Evolutionary conservation across 2,797 vertebrate genomes (phyloP).

Genomic region (Lemur catta): DNA sequence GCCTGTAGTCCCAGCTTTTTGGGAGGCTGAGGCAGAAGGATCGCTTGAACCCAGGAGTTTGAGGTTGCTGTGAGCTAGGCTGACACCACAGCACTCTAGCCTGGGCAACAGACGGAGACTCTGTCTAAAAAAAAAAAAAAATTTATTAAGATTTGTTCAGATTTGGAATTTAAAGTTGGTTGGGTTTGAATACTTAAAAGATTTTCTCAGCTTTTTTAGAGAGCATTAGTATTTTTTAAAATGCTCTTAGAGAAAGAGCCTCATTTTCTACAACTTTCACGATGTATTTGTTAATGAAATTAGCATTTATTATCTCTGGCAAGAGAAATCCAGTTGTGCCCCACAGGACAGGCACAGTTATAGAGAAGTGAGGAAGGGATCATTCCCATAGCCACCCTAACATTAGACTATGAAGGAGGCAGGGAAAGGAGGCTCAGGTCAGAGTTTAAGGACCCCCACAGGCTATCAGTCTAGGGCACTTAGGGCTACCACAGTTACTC

Average conservation of each 20-base stretch:
- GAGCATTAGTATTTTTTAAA: neutral
- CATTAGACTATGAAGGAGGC: neutral
- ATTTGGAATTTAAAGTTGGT: neutral
- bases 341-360: neutral
- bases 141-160: neutral
- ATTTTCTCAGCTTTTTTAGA: neutral
- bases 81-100: no score
- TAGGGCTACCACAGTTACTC: neutral
- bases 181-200: slow-evolving; percentile 9
- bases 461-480: neutral
- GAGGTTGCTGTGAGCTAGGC: no score
- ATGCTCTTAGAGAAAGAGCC: neutral
- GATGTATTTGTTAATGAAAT: neutral
- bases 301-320: neutral
- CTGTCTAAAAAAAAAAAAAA: neutral
- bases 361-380: neutral
- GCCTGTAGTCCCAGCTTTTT: no score
- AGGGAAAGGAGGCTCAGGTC: neutral
- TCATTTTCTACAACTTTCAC: neutral
- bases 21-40: no score
- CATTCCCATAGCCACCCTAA: neutral
- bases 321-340: neutral
- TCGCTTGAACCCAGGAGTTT: no score
- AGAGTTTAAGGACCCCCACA: neutral
- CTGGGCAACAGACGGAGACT: no score